Conservation (phyloP, 2,888 invertebrate genomes). For the Tupiocoris notatus region DNA sequence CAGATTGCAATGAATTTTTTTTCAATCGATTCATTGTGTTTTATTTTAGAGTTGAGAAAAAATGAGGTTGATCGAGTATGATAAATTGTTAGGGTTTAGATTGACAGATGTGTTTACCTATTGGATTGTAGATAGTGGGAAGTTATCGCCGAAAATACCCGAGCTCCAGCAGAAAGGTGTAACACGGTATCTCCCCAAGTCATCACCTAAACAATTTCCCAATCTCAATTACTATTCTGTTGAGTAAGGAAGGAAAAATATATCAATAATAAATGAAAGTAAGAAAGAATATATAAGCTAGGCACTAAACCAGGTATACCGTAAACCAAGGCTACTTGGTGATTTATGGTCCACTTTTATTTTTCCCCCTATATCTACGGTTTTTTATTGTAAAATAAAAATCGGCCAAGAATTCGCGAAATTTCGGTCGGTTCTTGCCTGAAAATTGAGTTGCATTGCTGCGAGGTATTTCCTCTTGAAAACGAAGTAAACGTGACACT, state of each 20-base stretch:
- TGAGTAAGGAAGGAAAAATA: neutral
- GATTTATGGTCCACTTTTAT: no score
- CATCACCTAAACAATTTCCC: constrained; percentile 41
- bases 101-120: constrained; percentile 41
- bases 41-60: neutral
- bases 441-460: no score
- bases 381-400: no score
- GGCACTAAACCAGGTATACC: no score
- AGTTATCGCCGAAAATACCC: constrained; percentile 39
- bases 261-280: neutral
- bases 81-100: constrained; percentile 37
- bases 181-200: constrained; percentile 37
- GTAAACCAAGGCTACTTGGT: no score
- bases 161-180: constrained; percentile 41
- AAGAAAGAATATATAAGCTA: constrained; percentile 1
- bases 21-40: constrained; percentile 3
- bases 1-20: neutral
- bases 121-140: constrained; percentile 41
- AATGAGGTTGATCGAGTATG: constrained; percentile 29
- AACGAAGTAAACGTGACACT: no score
- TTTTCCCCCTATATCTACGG: no score
- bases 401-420: no score
- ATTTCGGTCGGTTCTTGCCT: no score
- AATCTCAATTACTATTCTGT: constrained; percentile 34
- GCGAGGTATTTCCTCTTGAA: no score